Evolutionary conservation across 2,797 vertebrate species (phyloP), one percentile per base, ranked within the genome.

Genomic region (Tenualosa thibaudeaui): DNA sequence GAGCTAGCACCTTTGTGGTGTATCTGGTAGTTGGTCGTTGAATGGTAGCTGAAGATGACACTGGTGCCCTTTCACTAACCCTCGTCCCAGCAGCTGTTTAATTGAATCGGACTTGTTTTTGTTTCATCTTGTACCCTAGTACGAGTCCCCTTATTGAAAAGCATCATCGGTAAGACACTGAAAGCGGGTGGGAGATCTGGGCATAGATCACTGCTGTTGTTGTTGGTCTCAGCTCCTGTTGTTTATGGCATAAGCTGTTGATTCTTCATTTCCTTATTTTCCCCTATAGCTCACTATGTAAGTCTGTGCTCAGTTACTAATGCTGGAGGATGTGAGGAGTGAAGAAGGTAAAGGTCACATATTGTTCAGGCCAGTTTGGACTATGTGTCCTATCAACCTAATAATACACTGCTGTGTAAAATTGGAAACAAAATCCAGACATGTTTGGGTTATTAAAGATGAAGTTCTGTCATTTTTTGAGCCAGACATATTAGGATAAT

Each of bases 111-210:
- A 46, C 40, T 19, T 78, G 71, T 78, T 46, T 78, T 78, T 46
- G 71, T 78, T 78, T 78, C 6, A 46, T 46, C 46, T 78, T 22
- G 40, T 78, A 8, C 5, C 8, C 9, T 46, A 78, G n/a, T n/a
- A n/a, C n/a, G n/a, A n/a, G 71, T 78, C 71, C 40, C 71, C 71
- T 78, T 46, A 78, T 46, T 46, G 19, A 78, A 78, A 78, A 46
- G 68, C 5, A 12, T 43, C 6, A 0, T 40, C 15, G 19, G 68
- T 40, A 40, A 12, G 37, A n/a, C 71, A 46, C 71, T 78, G 71
- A 22, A 46, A 78, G 40, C 43, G 5, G 7, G 40, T 12, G 37
- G 17, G 71, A 43, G 40, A 19, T 78, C 40, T 43, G 8, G 40
- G 71, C 40, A 46, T 78, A 10, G 40, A 46, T 22, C 15, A 46